phyloP scores from a whole-genome alignment of 1,140 invertebrate species.

The Anastatus disparis region DNA sequence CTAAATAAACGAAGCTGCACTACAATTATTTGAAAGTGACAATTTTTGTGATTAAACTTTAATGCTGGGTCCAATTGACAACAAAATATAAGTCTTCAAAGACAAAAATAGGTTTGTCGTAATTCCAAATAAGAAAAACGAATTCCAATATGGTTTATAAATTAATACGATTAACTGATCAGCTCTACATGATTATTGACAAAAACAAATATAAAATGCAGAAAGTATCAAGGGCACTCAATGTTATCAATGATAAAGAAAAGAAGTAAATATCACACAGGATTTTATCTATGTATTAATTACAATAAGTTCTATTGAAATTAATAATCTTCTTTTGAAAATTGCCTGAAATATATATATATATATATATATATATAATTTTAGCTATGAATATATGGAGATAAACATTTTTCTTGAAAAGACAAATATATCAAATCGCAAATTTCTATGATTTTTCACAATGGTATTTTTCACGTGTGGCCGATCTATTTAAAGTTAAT shows the following conservation, averaged over 20 bases:
- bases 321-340: slow-evolving; percentile 4
- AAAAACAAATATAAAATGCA: not conserved
- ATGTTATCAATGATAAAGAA: slow-evolving; percentile 8
- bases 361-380: slow-evolving; percentile 10
- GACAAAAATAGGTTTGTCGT: not conserved
- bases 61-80: slow-evolving; percentile 17
- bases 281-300: not conserved
- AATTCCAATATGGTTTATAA: slow-evolving; percentile 2
- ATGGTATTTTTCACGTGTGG: slow-evolving; percentile 17
- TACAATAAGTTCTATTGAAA: not conserved
- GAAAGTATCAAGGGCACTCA: slow-evolving; percentile 36
- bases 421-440: not conserved
- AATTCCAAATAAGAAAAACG: not conserved
- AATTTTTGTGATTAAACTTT: not conserved
- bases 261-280: slow-evolving; percentile 10
- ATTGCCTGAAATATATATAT: slow-evolving; percentile 2
- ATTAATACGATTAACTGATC: not conserved
- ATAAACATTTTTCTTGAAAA: not conserved
- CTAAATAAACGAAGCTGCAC: slow-evolving; percentile 1
- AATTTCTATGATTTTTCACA: slow-evolving; percentile 21
- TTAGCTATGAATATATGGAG: not conserved
- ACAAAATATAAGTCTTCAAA: slow-evolving; percentile 2
- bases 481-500: not conserved
- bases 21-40: slow-evolving; percentile 16
- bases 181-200: not conserved